Evolutionary conservation across 2,113 vertebrate species (phyloP), one percentile per base, ranked within the genome.

Genomic region (Centropus bengalensis): DNA sequence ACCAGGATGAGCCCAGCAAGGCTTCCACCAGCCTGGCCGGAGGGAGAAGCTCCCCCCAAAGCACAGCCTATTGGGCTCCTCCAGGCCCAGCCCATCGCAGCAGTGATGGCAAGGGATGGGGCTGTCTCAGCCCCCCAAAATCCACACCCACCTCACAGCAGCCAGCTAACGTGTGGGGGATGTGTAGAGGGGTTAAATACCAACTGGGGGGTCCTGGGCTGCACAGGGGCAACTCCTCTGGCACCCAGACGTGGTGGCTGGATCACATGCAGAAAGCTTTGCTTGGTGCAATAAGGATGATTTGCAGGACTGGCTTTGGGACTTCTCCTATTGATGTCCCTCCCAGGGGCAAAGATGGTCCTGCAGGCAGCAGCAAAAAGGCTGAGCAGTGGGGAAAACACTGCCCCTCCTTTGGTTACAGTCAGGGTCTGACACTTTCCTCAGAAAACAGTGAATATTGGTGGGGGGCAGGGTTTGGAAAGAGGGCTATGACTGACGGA

Each of bases 171-270:
- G 0, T 3, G 13, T 15, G 47, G 68, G 47, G 56, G 8, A 7
- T 3, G 5, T 27, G 1, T 0, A 9, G 59, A 21, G 30, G 19
- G 51, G 26, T 15, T 12, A 22, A 7, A 20, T 33, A 49, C 14
- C 52, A 0, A 0, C 33, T 5, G 20, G 33, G n/a, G 45, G 7
- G 59, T 26, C 73, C 73, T 10, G 0, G 23, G 51, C 18, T 3
- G 38, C 4, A 1, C 2, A 27, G 36, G 51, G 64, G 10, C 76
- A 89, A 58, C 51, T 44, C 66, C 52, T 47, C 52, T 5, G 0
- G n/a, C 14, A 11, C 1, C 0, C 38, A 10, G 30, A 15, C 1
- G 2, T 1, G 5, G 2, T 1, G 5, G 42, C 51, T 22, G 22
- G 26, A 27, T 14, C 5, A 9, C 12, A 0, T 4, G 21, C 19